Evolutionary conservation across 2,113 vertebrate genomes (phyloP).

Genomic region (Dolichallabes microphthalmus): DNA sequence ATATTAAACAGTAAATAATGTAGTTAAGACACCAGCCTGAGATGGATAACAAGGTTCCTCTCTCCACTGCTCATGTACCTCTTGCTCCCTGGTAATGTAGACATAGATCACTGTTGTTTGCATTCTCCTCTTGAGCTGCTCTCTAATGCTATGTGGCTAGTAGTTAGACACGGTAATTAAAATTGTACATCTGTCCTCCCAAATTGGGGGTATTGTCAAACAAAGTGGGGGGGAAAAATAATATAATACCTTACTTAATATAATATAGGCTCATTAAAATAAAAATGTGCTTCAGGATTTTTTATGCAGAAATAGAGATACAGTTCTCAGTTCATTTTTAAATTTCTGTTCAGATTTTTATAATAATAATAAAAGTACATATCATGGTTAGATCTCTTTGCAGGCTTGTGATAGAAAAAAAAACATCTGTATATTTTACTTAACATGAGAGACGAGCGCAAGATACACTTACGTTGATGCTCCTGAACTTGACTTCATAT

Average conservation of each 20-base stretch:
- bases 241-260: neutral
- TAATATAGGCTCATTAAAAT: no score
- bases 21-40: neutral
- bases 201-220: conserved; percentile 11
- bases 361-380: neutral
- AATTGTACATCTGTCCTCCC: conserved; percentile 14
- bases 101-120: conserved; percentile 19
- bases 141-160: conserved; percentile 12
- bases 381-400: neutral
- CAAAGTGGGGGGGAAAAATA: neutral
- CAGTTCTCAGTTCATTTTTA: neutral
- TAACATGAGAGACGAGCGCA: neutral
- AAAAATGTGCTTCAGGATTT: neutral
- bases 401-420: neutral
- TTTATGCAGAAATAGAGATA: neutral
- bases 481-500: neutral
- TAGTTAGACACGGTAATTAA: conserved; percentile 18
- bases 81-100: conserved; percentile 5
- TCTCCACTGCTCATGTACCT: neutral
- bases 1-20: neutral
- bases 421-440: neutral
- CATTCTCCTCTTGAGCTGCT: conserved; percentile 9
- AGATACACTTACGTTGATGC: no score
- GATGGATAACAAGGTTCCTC: conserved; percentile 17
- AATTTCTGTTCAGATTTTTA: neutral